Conservation (phyloP, 1,140 invertebrate genomes). For the Antheraea pernyi region DNA sequence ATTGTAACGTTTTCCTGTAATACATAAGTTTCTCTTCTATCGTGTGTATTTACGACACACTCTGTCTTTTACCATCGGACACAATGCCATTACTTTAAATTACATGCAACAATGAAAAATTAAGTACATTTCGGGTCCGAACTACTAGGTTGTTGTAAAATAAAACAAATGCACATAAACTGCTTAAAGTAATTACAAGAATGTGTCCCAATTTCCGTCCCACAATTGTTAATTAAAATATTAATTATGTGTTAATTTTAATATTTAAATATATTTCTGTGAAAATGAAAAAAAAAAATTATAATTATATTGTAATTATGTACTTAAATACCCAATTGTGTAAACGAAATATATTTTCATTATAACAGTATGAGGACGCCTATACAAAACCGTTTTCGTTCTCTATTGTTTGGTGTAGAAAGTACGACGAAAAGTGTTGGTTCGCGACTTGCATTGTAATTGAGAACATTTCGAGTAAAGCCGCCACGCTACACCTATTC, state of each 20-base stretch:
- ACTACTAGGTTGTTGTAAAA: too few species aligned
- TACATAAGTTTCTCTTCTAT: too few species aligned
- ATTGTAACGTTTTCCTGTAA: too few species aligned
- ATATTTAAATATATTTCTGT: neutral
- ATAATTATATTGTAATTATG: neutral
- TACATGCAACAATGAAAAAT: too few species aligned
- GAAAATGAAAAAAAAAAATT: neutral
- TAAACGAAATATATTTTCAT: neutral
- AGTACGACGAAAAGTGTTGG: constrained; percentile 48
- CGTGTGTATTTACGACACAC: too few species aligned
- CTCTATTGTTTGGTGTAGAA: constrained; percentile 61
- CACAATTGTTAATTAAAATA: too few species aligned
- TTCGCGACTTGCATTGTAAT: constrained; percentile 61
- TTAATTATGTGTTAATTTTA: neutral
- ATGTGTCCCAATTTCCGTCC: too few species aligned
- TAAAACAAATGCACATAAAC: neutral
- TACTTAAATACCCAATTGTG: neutral
- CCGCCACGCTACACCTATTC: neutral
- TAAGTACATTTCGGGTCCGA: too few species aligned
- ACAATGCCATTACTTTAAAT: too few species aligned
- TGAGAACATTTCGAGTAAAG: constrained; percentile 41
- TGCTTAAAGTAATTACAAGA: neutral
- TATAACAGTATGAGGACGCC: constrained; percentile 6
- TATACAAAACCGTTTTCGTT: constrained; percentile 9
- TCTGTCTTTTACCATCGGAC: too few species aligned